These are phyloP conservation scores for Gavia stellata DNA, from an alignment of 2,113 vertebrate genomes.

Conservation along the genomic window DNA sequence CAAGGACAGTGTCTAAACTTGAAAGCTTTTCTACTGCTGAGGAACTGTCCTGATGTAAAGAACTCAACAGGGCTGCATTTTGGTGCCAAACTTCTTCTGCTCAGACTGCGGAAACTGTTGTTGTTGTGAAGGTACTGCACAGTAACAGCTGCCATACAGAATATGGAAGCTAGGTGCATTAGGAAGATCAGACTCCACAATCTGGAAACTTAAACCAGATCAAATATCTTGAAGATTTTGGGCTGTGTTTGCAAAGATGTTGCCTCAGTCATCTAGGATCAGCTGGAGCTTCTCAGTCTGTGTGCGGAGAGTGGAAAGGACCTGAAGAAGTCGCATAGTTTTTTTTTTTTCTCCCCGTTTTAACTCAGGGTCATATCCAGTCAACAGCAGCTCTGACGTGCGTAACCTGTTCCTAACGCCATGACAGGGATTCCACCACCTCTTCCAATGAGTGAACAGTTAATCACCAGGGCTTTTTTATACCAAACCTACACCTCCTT, in stretches of 20 bases:
- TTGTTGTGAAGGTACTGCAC: background rate
- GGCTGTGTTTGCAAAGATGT: background rate
- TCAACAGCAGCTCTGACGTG: background rate
- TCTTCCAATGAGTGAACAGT: background rate
- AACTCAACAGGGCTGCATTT: background rate
- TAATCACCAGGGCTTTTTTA: background rate
- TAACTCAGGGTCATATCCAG: background rate
- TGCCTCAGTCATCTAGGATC: background rate
- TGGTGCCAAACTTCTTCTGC: background rate
- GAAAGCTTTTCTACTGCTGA: background rate
- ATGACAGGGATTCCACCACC: background rate
- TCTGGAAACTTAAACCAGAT: background rate
- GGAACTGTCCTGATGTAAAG: background rate
- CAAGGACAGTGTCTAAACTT: background rate
- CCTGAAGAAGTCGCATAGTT: accelerated
- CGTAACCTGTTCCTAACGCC: background rate
- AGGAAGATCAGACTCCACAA: background rate
- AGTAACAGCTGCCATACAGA: background rate
- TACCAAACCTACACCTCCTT: background rate
- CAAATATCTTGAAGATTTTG: background rate
- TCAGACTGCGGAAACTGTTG: background rate
- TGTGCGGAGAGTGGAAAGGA: background rate
- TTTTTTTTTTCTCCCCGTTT: background rate
- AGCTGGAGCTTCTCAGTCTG: background rate
- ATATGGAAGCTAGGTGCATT: background rate